Evolutionary conservation across 2,113 vertebrate species (phyloP), one percentile per base, ranked within the genome.

Genomic region (Mola mola): DNA sequence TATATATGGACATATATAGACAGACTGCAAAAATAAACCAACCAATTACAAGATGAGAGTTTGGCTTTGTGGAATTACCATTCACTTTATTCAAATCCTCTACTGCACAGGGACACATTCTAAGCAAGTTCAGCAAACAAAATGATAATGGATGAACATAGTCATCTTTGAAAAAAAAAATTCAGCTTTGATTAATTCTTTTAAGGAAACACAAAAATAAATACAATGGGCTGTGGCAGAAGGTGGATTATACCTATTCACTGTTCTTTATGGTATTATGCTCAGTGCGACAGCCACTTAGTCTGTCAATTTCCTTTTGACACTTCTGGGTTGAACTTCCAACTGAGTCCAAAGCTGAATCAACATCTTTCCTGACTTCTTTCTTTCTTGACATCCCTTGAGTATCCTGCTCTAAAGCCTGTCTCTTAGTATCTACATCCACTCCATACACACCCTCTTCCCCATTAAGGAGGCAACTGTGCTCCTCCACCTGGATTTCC

Each of bases 201-300:
- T 29, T 29, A 29, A 29, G 9, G 6, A 29, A 9, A 29, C 28
- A 29, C 28, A 29, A 29, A 89, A 90, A 90, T 85, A 92, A 88
- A 85, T 82, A 88, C 84, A 77, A 51, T 71, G 34, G 9, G 43
- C 66, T 62, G 62, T 78, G 75, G 76, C 55, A 69, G 78, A 43
- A 53, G 42, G 73, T 22, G 61, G 41, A 48, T 56, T 59, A 4
- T 4, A 20, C 48, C 88, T 90, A 92, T 69, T 93, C 89, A 74
- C 77, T 83, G 75, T 79, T 82, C 41, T 93, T 93, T 93, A 91
- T 92, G 91, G 92, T 83, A 50, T 84, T 84, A 20, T 90, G 91
- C 83, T 88, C 94, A 85, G 87, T 90, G 70, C 82, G 90, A 82
- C 78, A 89, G 62, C 72, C 70, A 69, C 84, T 90, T 48, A 66